phyloP scores from a whole-genome alignment of 2,888 invertebrate genomes.

The Orthosia cruda region DNA sequence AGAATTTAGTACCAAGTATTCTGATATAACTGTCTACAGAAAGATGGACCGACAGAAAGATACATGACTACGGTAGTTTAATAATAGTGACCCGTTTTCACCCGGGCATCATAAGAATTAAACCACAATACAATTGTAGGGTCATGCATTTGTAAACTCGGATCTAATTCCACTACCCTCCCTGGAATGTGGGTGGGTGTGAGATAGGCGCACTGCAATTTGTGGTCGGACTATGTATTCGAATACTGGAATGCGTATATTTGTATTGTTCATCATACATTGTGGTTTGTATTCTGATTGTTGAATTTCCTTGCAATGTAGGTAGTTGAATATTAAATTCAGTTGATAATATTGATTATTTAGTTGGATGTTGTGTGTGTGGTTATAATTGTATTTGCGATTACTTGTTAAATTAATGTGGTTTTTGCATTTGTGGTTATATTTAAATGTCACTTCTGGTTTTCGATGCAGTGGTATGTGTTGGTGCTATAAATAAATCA shows the following conservation, averaged over 20 bases:
- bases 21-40: not conserved
- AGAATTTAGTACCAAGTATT: too few relatives aligned
- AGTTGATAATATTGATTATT: not conserved
- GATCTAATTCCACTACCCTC: conserved; percentile 22
- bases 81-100: not conserved
- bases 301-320: not conserved
- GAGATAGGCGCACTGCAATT: conserved; percentile 19
- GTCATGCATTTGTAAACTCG: conserved; percentile 20
- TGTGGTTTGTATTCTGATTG: not conserved
- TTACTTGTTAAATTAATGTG: not conserved
- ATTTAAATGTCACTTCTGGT: not conserved
- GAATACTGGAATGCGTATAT: conserved; percentile 7
- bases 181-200: conserved; percentile 17
- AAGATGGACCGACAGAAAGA: not conserved
- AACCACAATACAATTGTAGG: too few relatives aligned
- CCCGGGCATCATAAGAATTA: not conserved
- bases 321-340: not conserved
- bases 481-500: too few relatives aligned
- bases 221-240: conserved; percentile 32
- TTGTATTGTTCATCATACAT: conserved; percentile 16
- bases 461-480: too few relatives aligned
- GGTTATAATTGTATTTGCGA: not conserved
- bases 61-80: not conserved
- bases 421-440: not conserved
- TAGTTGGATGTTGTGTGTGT: not conserved